Percentiles rank a stretch among this genome's conserved stretches.
Evolutionary conservation across 2,797 vertebrate genomes (phyloP).

Genomic region (Acrocephalus scirpaceus): DNA sequence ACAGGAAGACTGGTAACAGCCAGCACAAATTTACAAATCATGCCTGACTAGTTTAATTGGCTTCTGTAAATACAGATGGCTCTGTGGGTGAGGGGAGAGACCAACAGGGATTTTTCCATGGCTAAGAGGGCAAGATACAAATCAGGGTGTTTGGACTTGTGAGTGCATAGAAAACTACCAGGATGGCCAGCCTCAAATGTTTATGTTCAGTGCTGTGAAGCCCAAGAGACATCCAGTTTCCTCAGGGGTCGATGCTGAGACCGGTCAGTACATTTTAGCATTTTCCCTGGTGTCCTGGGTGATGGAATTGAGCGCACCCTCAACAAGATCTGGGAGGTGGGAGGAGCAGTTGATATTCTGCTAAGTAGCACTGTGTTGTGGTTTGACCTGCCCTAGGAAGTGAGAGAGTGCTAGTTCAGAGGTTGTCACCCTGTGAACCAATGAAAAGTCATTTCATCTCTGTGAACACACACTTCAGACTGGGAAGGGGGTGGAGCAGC

Average conservation of each 20-base stretch:
- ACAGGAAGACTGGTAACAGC: background rate
- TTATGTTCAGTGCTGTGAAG: background rate
- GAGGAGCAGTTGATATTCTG: background rate
- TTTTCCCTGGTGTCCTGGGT: background rate
- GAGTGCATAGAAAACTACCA: background rate
- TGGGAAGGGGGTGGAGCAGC: no score
- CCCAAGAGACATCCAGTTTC: background rate
- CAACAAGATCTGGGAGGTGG: background rate
- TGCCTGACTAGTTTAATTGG: background rate
- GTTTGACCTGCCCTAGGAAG: no score
- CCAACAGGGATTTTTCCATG: background rate
- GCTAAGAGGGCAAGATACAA: background rate
- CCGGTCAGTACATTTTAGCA: background rate
- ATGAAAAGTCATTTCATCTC: no score
- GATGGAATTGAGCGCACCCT: background rate
- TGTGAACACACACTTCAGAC: no score
- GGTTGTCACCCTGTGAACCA: no score
- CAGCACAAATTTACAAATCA: background rate
- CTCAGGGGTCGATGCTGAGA: background rate
- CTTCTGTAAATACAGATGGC: background rate
- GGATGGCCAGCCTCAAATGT: background rate
- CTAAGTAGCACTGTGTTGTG: background rate
- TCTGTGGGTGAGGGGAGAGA: background rate
- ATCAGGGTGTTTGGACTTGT: background rate
- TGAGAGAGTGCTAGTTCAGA: no score